These are phyloP conservation scores for Megaceryle maxima DNA, from an alignment of 2,113 vertebrate genomes.

Conservation along the genomic window DNA sequence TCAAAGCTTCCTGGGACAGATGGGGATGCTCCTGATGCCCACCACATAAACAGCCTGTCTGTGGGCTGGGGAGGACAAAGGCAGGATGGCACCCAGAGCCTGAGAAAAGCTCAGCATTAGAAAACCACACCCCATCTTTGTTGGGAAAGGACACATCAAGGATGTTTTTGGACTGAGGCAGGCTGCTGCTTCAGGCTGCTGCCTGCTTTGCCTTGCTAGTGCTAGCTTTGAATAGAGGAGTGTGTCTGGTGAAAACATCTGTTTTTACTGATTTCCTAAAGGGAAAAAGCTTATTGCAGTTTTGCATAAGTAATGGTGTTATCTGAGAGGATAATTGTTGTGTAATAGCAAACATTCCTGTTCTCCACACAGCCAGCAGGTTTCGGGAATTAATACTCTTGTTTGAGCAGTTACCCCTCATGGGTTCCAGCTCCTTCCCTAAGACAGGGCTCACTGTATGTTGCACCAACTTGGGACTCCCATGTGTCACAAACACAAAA, in stretches of 20 bases:
- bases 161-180: not conserved
- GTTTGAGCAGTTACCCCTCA: not conserved
- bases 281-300: not conserved
- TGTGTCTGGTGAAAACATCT: not conserved
- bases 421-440: not conserved
- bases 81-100: not conserved
- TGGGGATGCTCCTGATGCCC: not conserved
- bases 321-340: not conserved
- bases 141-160: not conserved
- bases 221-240: not conserved
- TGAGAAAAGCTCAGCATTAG: not conserved
- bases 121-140: not conserved
- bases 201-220: not conserved
- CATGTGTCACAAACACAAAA: rapidly evolving
- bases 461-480: not conserved
- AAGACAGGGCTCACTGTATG: not conserved
- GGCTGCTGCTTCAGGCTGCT: not conserved
- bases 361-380: not conserved
- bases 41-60: not conserved
- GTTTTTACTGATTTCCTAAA: not conserved
- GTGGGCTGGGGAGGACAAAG: not conserved
- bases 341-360: not conserved
- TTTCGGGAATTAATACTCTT: not conserved
- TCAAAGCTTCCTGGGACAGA: not conserved
- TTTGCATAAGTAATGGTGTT: not conserved